Percentiles rank a stretch among this genome's conserved stretches.
These are phyloP conservation scores for Diplosoma virens DNA, from an alignment of 23 tunicate genomes.

Conservation along the genomic window DNA sequence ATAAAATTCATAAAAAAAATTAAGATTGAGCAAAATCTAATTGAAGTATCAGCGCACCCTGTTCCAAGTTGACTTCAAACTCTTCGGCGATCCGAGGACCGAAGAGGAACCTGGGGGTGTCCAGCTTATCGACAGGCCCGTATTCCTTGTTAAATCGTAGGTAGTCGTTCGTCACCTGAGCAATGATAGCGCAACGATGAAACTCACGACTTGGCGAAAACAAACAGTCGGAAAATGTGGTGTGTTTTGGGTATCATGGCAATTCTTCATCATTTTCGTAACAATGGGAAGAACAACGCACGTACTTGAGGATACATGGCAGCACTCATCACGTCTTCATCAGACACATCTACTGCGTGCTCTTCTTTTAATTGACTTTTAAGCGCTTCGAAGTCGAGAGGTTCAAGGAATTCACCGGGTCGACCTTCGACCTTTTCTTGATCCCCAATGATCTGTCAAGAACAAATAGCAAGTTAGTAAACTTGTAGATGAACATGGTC, in stretches of 20 bases:
- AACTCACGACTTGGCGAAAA: neutral
- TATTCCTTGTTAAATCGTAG: constrained; percentile 57
- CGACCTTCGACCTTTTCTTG: constrained; percentile 68
- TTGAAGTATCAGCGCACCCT: constrained; percentile 34
- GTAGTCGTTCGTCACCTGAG: constrained; percentile 79
- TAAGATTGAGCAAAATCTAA: neutral
- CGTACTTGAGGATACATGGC: constrained; percentile 87
- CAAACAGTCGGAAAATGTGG: neutral
- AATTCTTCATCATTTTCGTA: neutral
- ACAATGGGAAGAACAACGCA: neutral
- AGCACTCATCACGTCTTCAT: constrained; percentile 94
- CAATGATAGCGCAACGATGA: neutral
- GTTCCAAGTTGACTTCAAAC: constrained; percentile 77
- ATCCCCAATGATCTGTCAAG: constrained; percentile 80
- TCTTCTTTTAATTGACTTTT: constrained; percentile 69
- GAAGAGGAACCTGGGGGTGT: constrained; percentile 84
- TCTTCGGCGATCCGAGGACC: constrained; percentile 99
- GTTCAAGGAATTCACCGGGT: constrained; percentile 81
- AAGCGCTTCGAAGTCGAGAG: constrained; percentile 67
- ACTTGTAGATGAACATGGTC: neutral
- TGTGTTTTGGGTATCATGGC: neutral
- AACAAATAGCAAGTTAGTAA: neutral
- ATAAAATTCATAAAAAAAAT: neutral
- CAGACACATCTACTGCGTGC: constrained; percentile 58
- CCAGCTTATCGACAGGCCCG: constrained; percentile 93